A percentile compares a stretch with the other conserved stretches of the same genome.
phyloP scores from a whole-genome alignment of 2,113 vertebrate genomes.

The Petroica traversi region DNA sequence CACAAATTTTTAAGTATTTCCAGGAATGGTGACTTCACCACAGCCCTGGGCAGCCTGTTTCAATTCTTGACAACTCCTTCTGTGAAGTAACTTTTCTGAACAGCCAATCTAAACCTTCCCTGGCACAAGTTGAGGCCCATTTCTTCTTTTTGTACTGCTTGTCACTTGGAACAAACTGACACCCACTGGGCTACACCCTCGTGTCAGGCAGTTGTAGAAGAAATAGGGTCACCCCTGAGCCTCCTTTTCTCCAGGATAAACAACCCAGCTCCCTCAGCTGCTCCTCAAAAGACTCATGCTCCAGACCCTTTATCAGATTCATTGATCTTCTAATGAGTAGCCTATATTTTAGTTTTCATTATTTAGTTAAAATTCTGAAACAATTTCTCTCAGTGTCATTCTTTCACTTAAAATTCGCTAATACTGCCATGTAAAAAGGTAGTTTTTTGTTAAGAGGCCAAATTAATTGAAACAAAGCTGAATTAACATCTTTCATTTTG shows the following conservation, averaged over 20 bases:
- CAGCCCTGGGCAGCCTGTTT: too few species aligned
- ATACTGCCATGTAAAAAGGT: neutral
- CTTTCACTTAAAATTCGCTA: neutral
- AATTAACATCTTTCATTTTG: neutral
- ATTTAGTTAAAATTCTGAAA: neutral
- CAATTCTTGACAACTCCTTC: too few species aligned
- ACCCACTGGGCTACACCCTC: too few species aligned
- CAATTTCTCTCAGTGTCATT: neutral
- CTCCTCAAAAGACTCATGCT: neutral
- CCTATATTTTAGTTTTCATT: neutral
- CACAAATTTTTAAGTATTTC: too few species aligned
- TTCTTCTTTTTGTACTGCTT: too few species aligned
- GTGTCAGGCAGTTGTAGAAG: neutral
- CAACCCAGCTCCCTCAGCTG: fast-evolving
- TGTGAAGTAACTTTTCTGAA: too few species aligned
- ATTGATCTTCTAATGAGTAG: neutral
- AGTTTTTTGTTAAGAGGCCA: neutral
- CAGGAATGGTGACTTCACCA: too few species aligned
- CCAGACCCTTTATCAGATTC: neutral
- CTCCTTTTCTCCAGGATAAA: neutral
- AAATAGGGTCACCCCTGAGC: fast-evolving
- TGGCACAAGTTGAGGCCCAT: too few species aligned
- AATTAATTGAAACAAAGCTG: neutral
- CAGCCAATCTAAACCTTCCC: too few species aligned
- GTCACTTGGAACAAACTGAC: too few species aligned